Percentiles rank a stretch among this genome's conserved stretches.
These are phyloP conservation scores for Lanistes nyassanus DNA, from an alignment of 1,140 invertebrate species.

Conservation along the genomic window DNA sequence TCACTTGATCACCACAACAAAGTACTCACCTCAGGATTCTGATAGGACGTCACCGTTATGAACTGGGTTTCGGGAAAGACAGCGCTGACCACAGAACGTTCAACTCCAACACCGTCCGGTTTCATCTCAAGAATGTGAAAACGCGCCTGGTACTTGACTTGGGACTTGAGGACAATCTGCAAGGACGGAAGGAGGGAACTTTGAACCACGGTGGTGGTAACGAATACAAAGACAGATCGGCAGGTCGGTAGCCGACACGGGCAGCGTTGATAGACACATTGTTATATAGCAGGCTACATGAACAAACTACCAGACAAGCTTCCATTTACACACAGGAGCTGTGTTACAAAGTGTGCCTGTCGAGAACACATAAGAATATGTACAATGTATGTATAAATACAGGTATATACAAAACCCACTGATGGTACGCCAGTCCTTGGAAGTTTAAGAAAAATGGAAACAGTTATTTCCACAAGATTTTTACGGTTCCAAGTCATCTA, in stretches of 20 bases:
- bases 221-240: background rate
- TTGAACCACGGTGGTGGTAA: background rate
- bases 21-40: conserved; percentile 91
- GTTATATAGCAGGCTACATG: background rate
- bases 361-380: too few relatives aligned
- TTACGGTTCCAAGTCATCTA: too few relatives aligned
- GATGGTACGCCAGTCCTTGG: background rate
- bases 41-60: conserved; percentile 98
- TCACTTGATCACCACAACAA: too few relatives aligned
- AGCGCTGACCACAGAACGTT: conserved; percentile 72
- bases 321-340: too few relatives aligned
- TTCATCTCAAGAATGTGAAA: conserved; percentile 49
- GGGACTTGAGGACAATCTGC: conserved; percentile 61
- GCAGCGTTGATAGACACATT: background rate
- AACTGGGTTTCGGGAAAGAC: conserved; percentile 95
- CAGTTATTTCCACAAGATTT: too few relatives aligned
- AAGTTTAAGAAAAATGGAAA: too few relatives aligned
- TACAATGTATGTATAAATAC: background rate
- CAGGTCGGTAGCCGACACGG: too few relatives aligned
- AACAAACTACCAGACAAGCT: too few relatives aligned
- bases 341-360: too few relatives aligned
- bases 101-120: conserved; percentile 30
- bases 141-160: conserved; percentile 65
- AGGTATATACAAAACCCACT: background rate
- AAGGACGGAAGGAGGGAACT: background rate